Percentiles rank a stretch among this genome's conserved stretches.
These are phyloP conservation scores for Drosophila monieri DNA, from an alignment of 2,888 invertebrate genomes.

Conservation along the genomic window DNA sequence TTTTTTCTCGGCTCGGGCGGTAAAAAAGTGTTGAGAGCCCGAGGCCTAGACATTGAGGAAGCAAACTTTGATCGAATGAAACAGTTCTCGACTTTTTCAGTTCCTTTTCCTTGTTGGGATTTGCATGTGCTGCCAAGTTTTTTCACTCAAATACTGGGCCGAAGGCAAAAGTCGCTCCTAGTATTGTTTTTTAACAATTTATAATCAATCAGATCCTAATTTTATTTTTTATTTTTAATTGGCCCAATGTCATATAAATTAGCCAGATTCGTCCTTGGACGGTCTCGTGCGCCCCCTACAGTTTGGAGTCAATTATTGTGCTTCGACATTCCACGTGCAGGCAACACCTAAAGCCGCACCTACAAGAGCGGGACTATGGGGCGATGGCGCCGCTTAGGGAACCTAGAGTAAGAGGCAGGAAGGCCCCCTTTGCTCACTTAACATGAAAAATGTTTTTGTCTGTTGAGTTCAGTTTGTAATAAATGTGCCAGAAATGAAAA, in stretches of 20 bases:
- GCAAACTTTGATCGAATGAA: slow-evolving; percentile 63
- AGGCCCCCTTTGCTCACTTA: slow-evolving; percentile 53
- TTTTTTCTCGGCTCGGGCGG: slow-evolving; percentile 17
- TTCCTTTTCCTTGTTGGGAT: background rate
- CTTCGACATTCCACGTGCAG: slow-evolving; percentile 65
- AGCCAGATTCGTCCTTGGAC: slow-evolving; percentile 39
- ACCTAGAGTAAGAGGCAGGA: too few relatives aligned
- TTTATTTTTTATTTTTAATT: slow-evolving; percentile 20
- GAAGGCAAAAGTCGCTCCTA: slow-evolving; percentile 16
- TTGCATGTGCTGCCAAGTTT: slow-evolving; percentile 37
- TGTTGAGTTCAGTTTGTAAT: slow-evolving; percentile 48
- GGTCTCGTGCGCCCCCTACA: slow-evolving; percentile 17
- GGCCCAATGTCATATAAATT: slow-evolving; percentile 45
- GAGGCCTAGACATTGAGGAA: slow-evolving; percentile 34
- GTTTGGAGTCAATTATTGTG: slow-evolving; percentile 70
- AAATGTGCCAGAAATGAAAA: slow-evolving; percentile 59
- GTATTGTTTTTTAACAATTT: slow-evolving; percentile 24
- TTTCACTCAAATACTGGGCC: slow-evolving; percentile 14
- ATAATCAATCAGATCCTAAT: slow-evolving; percentile 36
- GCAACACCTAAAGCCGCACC: slow-evolving; percentile 56
- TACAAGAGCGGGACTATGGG: slow-evolving; percentile 12
- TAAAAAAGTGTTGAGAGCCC: slow-evolving; percentile 51
- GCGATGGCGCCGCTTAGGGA: too few relatives aligned
- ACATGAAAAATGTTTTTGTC: slow-evolving; percentile 42
- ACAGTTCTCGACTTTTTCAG: slow-evolving; percentile 18